A percentile compares a stretch with the other conserved stretches of the same genome.
These are phyloP conservation scores for Sus cebifrons DNA, from an alignment of 2,797 vertebrate genomes.

Conservation along the genomic window DNA sequence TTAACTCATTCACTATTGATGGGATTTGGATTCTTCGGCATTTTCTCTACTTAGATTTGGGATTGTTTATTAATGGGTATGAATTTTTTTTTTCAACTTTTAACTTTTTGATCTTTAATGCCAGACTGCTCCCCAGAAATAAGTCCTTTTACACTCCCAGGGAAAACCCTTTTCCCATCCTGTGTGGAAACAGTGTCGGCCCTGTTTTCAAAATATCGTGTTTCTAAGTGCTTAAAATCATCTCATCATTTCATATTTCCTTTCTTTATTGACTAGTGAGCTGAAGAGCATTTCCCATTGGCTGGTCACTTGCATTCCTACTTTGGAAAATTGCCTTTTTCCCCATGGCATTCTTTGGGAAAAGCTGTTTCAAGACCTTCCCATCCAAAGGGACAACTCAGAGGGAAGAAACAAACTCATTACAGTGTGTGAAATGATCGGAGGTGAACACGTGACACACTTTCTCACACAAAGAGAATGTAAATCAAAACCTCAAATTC, in stretches of 20 bases:
- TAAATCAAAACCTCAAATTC: constrained; percentile 1
- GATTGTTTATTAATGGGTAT: not conserved
- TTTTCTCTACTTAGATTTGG: not conserved
- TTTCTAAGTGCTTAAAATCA: not conserved
- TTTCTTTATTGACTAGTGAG: not conserved
- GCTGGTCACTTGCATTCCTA: not conserved
- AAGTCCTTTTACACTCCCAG: not conserved
- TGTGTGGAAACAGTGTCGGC: not conserved
- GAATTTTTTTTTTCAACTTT: not conserved
- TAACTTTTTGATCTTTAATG: not conserved
- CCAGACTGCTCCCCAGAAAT: not conserved
- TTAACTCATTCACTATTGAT: not conserved
- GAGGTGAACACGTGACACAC: not conserved
- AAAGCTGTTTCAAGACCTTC: not conserved
- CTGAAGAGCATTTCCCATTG: not conserved
- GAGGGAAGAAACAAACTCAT: not conserved
- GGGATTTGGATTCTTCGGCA: not conserved
- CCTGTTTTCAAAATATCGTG: not conserved
- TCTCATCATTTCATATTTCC: not conserved
- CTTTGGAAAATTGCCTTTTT: not conserved
- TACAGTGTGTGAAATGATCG: not conserved
- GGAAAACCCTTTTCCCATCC: not conserved
- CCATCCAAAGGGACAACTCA: not conserved
- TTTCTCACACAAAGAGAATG: constrained; percentile 10
- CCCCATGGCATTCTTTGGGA: not conserved